Evolutionary conservation across 2,797 vertebrate species (phyloP), one percentile per base, ranked within the genome.

Genomic region (Acanthopagrus latus): DNA sequence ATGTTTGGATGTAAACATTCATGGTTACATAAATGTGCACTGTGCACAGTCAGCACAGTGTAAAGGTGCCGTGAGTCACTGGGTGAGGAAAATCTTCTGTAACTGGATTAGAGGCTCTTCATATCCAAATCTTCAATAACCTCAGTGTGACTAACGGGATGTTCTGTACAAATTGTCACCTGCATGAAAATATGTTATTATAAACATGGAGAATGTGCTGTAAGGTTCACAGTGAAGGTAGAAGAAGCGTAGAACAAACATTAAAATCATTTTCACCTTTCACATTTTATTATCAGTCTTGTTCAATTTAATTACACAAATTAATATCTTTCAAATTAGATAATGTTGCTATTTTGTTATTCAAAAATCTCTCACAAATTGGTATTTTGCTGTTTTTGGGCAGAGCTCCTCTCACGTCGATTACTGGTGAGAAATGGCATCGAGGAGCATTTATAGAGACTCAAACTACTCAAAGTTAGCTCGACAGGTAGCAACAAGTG

Each of bases 81-180:
- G 71, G 33, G 21, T 18, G 75, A 76, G 56, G 81, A 47, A 72
- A 72, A 85, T 84, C 81, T 81, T 25, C 68, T 81, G 21, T 84
- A 91, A 88, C 63, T 6, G 81, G 88, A 91, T 93, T 89, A 86
- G 78, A 85, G 68, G 64, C 54, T 83, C 47, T 27, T 51, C 78
- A 71, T 68, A 72, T 77, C 67, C 74, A 27, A 38, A 66, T 70
- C 50, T 38, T 27, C 43, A 63, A 16, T 41, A 71, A 78, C 80
- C 82, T 77, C 41, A 50, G 57, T 67, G 78, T 75, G 79, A 77
- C 62, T 18, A 83, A 88, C 64, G 60, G 83, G 83, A 78, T 75
- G 75, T 78, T n/a, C 74, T 54, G 47, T 51, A 71, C 55, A 50
- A 21, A 54, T 3, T 21, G 76, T 67, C 56, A 66, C 70, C 62